Conservation (phyloP, 92 coral and sea anemone genomes). For the Epizoanthus ramosus region DNA sequence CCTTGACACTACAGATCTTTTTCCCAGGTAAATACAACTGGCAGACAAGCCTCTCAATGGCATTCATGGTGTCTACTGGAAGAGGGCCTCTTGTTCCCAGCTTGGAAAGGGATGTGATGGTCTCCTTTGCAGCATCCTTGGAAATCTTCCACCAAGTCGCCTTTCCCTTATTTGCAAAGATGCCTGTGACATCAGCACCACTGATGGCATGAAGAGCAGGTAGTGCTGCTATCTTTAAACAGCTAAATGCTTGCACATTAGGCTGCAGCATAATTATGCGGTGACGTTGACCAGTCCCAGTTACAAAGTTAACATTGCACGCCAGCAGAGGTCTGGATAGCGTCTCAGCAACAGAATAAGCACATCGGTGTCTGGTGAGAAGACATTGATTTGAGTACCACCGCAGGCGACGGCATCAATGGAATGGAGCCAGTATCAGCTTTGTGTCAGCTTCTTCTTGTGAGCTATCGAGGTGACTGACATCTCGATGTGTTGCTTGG, state of each 20-base stretch:
- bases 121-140: constrained; percentile 6
- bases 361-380: too few relatives aligned
- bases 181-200: constrained; percentile 54
- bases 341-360: constrained; percentile 1
- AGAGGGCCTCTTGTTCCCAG: constrained; percentile 36
- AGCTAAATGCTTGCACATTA: constrained; percentile 42
- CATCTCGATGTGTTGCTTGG: too few relatives aligned
- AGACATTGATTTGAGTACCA: too few relatives aligned
- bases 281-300: constrained; percentile 52
- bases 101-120: constrained; percentile 34
- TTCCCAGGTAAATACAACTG: constrained; percentile 41
- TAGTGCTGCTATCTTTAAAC: constrained; percentile 39
- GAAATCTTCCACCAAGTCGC: constrained; percentile 49
- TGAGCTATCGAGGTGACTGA: too few relatives aligned
- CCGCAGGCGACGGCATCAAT: too few relatives aligned
- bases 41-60: constrained; percentile 53
- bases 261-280: constrained; percentile 34
- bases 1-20: constrained; percentile 20
- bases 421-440: too few relatives aligned
- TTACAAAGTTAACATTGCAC: constrained; percentile 35
- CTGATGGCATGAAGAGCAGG: constrained; percentile 49
- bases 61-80: constrained; percentile 31
- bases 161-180: constrained; percentile 47
- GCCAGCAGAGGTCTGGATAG: constrained; percentile 43
- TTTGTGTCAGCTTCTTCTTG: too few relatives aligned